Evolutionary conservation across 92 coral and sea anemone genomes (phyloP).

Genomic region (Muricea muricata): DNA sequence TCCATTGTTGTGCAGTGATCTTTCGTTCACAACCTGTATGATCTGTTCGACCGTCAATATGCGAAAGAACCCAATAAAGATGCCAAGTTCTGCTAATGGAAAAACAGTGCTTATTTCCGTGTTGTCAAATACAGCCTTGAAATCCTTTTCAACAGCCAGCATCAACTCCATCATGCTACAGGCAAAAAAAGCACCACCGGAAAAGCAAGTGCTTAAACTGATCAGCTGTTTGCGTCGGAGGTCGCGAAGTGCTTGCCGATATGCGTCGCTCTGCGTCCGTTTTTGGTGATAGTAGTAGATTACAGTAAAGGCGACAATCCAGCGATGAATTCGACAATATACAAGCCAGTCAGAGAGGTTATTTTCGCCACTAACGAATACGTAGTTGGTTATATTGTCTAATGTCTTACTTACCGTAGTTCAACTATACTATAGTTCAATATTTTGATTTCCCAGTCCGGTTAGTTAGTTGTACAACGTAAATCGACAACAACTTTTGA

Average conservation of each 20-base stretch:
- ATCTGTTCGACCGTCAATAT: constrained; percentile 84
- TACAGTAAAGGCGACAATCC: constrained; percentile 83
- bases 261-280: background rate
- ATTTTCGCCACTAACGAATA: constrained; percentile 67
- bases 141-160: constrained; percentile 87
- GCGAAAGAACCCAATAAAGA: constrained; percentile 84
- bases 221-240: constrained; percentile 55
- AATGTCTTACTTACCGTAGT: too few relatives aligned
- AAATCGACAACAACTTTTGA: too few relatives aligned
- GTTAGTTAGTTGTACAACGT: too few relatives aligned
- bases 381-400: too few relatives aligned
- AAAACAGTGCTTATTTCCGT: constrained; percentile 65
- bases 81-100: constrained; percentile 90
- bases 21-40: constrained; percentile 74
- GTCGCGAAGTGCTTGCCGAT: background rate
- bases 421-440: too few relatives aligned
- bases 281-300: constrained; percentile 69
- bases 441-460: too few relatives aligned
- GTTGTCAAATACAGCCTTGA: constrained; percentile 62
- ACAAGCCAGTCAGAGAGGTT: constrained; percentile 67
- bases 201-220: constrained; percentile 86
- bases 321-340: constrained; percentile 66
- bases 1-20: constrained; percentile 54
- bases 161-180: constrained; percentile 88
- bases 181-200: constrained; percentile 96